Evolutionary conservation across 2,797 vertebrate species (phyloP), one percentile per base, ranked within the genome.

Genomic region (Gallinago solitaria): DNA sequence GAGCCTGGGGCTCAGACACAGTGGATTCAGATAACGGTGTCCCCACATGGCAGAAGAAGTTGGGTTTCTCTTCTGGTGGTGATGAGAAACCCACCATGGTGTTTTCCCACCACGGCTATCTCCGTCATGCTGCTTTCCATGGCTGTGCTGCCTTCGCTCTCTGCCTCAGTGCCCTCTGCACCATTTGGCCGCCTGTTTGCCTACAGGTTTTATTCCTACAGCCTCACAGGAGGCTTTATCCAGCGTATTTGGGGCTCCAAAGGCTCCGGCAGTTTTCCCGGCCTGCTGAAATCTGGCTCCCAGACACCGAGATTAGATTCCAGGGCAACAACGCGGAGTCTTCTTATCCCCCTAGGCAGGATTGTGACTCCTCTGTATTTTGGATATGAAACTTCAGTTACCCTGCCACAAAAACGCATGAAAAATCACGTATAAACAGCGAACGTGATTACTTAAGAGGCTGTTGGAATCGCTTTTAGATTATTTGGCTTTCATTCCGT

Each of bases 131-230:
- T 33, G 23, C 23, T 51, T 57, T 64, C 45, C 45, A 25, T 24
- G 5, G 23, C 59, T 47, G 12, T 41, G 57, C 61, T 8, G 3
- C 18, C 59, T 41, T 59, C 18, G 12, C 8, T 23, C n/a, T 45
- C 16, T 57, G 1, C 1, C 0, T 33, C 0, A 0, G 16, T 37
- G 43, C 35, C 80, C 28, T 12, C 4, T 19, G 12, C 4, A 4
- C 47, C 5, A 2, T 64, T 53, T 2, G 30, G 30, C 16, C 57
- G 47, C 27, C 14, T 21, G 8, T 9, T 86, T 56, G 4, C 53
- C 70, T 61, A 78, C 75, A 54, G 74, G 56, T 59, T 64, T 84
- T 16, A 41, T 50, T 60, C 1, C 1, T 47, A 4, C 39, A 53
- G 37, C 33, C 16, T 79, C 8, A 21, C 30, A 19, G 23, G 21